Evolutionary conservation across 2,113 vertebrate species (phyloP).

Genomic region (Scomber colias): DNA sequence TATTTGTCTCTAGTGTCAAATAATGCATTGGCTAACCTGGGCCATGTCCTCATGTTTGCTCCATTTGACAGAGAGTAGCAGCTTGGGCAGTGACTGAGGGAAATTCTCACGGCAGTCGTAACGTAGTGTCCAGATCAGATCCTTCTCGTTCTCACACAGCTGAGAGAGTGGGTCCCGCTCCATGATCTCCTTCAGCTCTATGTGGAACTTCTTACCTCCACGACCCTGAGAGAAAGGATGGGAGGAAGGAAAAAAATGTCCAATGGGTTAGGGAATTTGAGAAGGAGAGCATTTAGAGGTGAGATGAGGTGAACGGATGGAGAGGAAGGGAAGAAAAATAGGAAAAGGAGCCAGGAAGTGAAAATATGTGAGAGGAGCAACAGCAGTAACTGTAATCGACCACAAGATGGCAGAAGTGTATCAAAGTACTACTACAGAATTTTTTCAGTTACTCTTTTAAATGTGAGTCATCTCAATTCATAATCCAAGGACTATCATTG

Average conservation of each 20-base stretch:
- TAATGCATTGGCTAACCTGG: constrained; percentile 86
- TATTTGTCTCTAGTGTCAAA: too few relatives aligned
- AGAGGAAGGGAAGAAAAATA: not conserved
- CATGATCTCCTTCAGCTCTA: constrained; percentile 98
- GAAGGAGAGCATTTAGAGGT: not conserved
- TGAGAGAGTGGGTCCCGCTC: constrained; percentile 97
- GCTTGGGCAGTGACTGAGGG: constrained; percentile 95
- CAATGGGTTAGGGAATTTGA: not conserved
- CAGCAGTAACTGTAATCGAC: constrained; percentile 12
- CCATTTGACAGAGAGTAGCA: constrained; percentile 98
- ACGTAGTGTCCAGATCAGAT: constrained; percentile 97
- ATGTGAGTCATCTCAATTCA: not conserved
- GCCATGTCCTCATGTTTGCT: constrained; percentile 99
- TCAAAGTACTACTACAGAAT: not conserved
- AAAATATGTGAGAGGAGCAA: not conserved
- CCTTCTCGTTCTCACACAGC: constrained; percentile 99
- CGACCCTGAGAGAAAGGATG: constrained; percentile 85
- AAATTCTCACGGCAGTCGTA: constrained; percentile 95
- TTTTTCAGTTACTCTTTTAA: not conserved
- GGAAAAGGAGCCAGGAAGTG: not conserved
- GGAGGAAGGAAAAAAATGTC: not conserved
- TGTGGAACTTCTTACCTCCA: constrained; percentile 96
- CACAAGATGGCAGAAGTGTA: constrained; percentile 71
- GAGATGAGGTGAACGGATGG: not conserved
- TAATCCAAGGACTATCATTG: not conserved